These are phyloP conservation scores for Coptodon bakossiorum DNA, from an alignment of 2,113 vertebrate species.

Conservation along the genomic window DNA sequence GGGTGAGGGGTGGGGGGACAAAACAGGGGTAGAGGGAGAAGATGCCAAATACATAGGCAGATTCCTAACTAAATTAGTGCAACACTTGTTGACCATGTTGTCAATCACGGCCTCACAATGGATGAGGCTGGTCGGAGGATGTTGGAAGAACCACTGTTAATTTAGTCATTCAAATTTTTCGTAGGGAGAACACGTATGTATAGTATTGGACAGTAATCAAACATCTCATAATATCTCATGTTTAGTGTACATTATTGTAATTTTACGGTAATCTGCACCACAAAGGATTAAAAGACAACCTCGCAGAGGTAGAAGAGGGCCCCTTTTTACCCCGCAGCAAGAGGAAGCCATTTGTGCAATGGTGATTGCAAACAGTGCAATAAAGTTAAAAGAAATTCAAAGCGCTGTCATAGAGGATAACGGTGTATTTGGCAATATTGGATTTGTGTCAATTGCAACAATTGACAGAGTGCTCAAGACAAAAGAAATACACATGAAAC, in stretches of 20 bases:
- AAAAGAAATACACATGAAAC: too few relatives aligned
- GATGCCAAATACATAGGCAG: accelerated
- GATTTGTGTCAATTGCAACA: too few relatives aligned
- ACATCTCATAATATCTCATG: not conserved
- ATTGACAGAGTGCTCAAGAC: too few relatives aligned
- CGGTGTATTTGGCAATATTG: too few relatives aligned
- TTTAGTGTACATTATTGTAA: not conserved
- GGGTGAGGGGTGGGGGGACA: not conserved
- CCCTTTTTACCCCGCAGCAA: not conserved
- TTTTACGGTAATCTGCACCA: not conserved
- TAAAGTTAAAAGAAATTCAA: not conserved
- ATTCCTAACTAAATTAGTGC: not conserved
- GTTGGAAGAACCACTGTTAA: not conserved
- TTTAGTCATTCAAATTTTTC: not conserved
- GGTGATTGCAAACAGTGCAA: not conserved
- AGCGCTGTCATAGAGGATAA: not conserved
- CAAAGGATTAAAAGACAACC: not conserved
- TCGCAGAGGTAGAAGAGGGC: not conserved
- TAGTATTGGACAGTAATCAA: not conserved
- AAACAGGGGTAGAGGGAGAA: not conserved
- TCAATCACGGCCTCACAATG: not conserved
- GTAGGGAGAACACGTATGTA: not conserved
- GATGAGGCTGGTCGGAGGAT: not conserved
- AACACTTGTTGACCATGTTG: not conserved
- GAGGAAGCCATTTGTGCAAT: not conserved